Percentiles rank a stretch among this genome's conserved stretches.
phyloP scores from a whole-genome alignment of 2,888 invertebrate genomes.

The Pimpla rufipes region DNA sequence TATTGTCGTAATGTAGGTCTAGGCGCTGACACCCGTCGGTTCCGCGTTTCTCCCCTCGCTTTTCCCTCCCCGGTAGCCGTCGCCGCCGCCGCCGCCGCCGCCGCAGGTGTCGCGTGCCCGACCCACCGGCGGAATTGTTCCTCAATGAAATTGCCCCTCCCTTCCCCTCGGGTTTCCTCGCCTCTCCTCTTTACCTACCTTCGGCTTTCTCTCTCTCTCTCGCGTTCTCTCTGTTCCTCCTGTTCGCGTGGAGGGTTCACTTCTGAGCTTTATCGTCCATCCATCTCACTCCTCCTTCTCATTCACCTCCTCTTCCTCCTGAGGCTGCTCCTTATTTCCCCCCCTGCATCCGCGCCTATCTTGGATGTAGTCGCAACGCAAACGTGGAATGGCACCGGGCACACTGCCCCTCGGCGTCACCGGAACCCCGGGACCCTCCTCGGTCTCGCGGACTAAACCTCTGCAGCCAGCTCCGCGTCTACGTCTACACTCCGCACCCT shows the following conservation, averaged over 20 bases:
- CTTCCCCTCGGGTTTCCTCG: constrained; percentile 19
- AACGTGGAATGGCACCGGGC: constrained; percentile 26
- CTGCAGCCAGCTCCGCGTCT: constrained; percentile 59
- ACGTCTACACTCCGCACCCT: neutral
- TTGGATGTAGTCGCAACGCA: neutral
- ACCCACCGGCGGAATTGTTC: constrained; percentile 76
- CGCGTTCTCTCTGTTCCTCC: neutral
- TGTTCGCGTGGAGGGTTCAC: neutral
- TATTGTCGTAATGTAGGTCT: constrained; percentile 82
- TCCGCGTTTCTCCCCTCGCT: constrained; percentile 31
- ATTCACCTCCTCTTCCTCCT: neutral
- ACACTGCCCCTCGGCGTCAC: too few species aligned
- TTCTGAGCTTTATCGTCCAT: constrained; percentile 35
- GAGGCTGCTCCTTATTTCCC: neutral
- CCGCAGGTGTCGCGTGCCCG: constrained; percentile 78
- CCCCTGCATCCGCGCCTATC: neutral
- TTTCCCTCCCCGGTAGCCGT: constrained; percentile 55
- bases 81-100: constrained; percentile 65
- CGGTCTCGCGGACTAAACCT: constrained; percentile 73
- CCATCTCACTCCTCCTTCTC: constrained; percentile 39
- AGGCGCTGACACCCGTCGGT: constrained; percentile 71
- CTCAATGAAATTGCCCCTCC: constrained; percentile 77
- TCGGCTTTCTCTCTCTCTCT: constrained; percentile 21
- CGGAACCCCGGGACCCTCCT: neutral
- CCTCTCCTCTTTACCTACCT: neutral